Percentiles rank a stretch among this genome's conserved stretches.
Conservation (phyloP, 37 sponge, comb jelly and placozoan genomes). For the Beroe ovata region DNA sequence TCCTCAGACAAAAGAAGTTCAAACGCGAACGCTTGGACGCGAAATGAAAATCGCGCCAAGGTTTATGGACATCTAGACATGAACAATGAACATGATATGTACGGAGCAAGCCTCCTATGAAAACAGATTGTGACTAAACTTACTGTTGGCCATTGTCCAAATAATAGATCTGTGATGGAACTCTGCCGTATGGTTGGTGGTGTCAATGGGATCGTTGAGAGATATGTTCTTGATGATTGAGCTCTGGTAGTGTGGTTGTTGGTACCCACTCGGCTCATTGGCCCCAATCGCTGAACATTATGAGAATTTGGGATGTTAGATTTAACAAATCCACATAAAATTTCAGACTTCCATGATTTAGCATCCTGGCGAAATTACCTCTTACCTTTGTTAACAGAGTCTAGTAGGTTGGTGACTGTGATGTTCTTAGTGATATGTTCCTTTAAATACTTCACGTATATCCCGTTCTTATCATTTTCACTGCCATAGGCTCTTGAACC, state of each 20-base stretch:
- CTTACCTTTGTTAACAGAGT: slow-evolving; percentile 61
- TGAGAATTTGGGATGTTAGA: no score
- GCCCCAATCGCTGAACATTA: slow-evolving; percentile 34
- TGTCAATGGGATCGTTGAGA: slow-evolving; percentile 31
- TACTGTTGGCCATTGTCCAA: slow-evolving; percentile 57
- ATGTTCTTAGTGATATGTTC: slow-evolving; percentile 49
- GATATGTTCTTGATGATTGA: slow-evolving; percentile 38
- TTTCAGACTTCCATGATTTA: no score
- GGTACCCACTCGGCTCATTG: slow-evolving; percentile 51
- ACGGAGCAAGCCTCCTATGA: no score
- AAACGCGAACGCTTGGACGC: no score
- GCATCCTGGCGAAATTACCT: neutral
- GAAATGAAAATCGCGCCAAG: no score
- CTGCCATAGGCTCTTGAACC: slow-evolving; percentile 62
- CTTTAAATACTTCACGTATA: slow-evolving; percentile 65
- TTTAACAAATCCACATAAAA: no score
- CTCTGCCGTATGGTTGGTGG: slow-evolving; percentile 51
- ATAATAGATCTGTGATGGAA: slow-evolving; percentile 53
- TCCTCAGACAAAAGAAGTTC: no score
- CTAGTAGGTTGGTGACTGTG: slow-evolving; percentile 46
- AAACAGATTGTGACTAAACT: no score
- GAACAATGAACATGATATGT: no score
- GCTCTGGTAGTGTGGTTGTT: slow-evolving; percentile 58
- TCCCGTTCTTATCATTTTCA: slow-evolving; percentile 59
- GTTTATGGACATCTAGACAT: no score